Base-by-base conservation (phyloP, 2,888 invertebrate species). In the Chironomus riparius region DNA sequence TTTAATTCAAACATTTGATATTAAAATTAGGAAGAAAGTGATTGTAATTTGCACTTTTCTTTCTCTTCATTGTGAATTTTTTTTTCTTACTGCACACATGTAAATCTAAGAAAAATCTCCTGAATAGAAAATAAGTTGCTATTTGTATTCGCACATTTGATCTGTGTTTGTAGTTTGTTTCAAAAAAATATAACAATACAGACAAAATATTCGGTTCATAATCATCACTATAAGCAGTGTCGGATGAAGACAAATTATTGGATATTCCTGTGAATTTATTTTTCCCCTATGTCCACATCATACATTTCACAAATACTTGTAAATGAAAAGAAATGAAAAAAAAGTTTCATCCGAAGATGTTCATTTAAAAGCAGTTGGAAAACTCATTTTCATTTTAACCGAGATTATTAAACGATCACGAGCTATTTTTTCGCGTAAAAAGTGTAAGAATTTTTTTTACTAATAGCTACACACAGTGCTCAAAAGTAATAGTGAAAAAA, bases 351-450 rank as follows among this genome's bases (percentile, higher is more conserved):
- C 65, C 65, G 65, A 65, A 65, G 65, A 65, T 65, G 24, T 68
- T 68, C 21, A 28, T 68, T 15, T 38, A 15, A 38, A 65, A 28
- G 12, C 24, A 68, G n/a, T 28, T 28, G 47, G 15, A 28, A 47
- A 68, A 68, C 28, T 68, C 47, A 18, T 15, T 47, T 47, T 71
- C 71, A 71, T 71, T 71, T 71, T 47, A 71, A 71, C 47, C 28
- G 47, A 71, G 71, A 71, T 71, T 71, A 71, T 71, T 71, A 71
- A 71, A 28, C 71, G 50, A 50, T 71, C 50, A 71, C 71, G 71
- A 61, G 56, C 71, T 47, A 18, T 21, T 70, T 70, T 70, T 47
- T 70, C 70, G 70, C 70, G 70, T 12, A 21, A 70, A 70, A 70
- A 50, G 50, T 50, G 50, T 50, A 50, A 15, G 38, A n/a, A 50